Percentiles rank a stretch among this genome's conserved stretches.
phyloP scores from a whole-genome alignment of 2,888 invertebrate species.

The Eustalomyia histrio region DNA sequence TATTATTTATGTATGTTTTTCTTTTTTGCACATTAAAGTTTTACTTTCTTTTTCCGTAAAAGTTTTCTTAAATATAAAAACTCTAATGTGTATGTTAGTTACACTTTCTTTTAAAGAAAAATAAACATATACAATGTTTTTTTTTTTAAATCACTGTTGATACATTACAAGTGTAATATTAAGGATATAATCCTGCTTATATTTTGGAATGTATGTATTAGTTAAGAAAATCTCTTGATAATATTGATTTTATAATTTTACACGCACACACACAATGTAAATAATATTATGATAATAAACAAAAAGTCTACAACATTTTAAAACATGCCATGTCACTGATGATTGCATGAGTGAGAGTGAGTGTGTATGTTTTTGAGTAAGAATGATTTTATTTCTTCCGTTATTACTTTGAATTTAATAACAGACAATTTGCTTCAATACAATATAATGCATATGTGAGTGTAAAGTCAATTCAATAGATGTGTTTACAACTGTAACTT shows the following conservation, averaged over 20 bases:
- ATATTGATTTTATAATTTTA: conserved; percentile 39
- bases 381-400: background rate
- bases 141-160: background rate
- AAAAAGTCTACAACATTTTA: background rate
- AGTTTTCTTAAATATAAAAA: background rate
- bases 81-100: background rate
- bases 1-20: too few relatives aligned
- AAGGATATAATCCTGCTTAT: conserved; percentile 13
- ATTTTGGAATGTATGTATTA: conserved; percentile 1
- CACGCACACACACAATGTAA: background rate
- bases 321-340: background rate
- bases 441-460: background rate
- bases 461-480: background rate
- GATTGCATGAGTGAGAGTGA: background rate
- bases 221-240: conserved; percentile 29
- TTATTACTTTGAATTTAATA: background rate
- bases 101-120: background rate
- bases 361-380: background rate
- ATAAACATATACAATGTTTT: background rate
- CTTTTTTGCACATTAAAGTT: too few relatives aligned
- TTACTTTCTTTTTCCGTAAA: too few relatives aligned
- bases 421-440: background rate
- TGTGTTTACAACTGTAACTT: background rate
- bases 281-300: background rate
- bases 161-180: conserved; percentile 32